Evolutionary conservation across 1,140 invertebrate genomes (phyloP).

Genomic region (Physella acuta): DNA sequence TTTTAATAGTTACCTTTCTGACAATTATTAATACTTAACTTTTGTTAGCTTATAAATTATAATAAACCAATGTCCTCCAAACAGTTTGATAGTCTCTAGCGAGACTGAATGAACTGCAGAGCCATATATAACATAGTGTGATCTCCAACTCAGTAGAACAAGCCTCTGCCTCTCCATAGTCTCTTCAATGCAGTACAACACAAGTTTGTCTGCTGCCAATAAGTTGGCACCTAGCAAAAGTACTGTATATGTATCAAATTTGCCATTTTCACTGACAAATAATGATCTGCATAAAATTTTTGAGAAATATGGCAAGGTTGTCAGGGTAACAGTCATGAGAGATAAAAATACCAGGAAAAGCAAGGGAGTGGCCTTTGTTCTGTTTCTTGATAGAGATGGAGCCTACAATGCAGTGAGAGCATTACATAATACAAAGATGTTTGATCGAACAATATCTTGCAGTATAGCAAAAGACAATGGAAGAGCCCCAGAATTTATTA

Average conservation of each 20-base stretch:
- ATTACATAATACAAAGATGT: constrained; percentile 72
- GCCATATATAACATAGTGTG: too few relatives aligned
- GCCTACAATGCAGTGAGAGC: constrained; percentile 68
- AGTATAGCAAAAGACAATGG: constrained; percentile 81
- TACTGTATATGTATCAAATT: constrained; percentile 78
- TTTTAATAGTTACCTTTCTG: too few relatives aligned
- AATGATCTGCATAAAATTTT: constrained; percentile 81
- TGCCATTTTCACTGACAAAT: constrained; percentile 77
- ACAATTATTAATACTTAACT: too few relatives aligned
- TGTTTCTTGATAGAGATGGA: constrained; percentile 71
- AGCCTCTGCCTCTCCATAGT: too few relatives aligned
- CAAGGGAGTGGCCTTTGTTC: constrained; percentile 77
- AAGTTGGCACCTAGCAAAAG: constrained; percentile 72
- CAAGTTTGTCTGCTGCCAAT: too few relatives aligned
- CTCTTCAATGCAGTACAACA: too few relatives aligned
- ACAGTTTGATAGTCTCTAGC: too few relatives aligned
- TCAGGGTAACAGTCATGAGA: constrained; percentile 75
- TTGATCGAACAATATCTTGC: constrained; percentile 74
- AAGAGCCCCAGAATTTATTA: constrained; percentile 74
- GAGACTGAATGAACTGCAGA: too few relatives aligned
- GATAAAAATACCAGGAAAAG: constrained; percentile 70
- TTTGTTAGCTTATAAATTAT: too few relatives aligned
- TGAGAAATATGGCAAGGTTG: constrained; percentile 75
- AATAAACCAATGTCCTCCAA: too few relatives aligned
- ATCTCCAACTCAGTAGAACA: too few relatives aligned